Evolutionary conservation across 2,888 invertebrate species (phyloP), one percentile per base, ranked within the genome.

Genomic region (Phymatocera aterrima): DNA sequence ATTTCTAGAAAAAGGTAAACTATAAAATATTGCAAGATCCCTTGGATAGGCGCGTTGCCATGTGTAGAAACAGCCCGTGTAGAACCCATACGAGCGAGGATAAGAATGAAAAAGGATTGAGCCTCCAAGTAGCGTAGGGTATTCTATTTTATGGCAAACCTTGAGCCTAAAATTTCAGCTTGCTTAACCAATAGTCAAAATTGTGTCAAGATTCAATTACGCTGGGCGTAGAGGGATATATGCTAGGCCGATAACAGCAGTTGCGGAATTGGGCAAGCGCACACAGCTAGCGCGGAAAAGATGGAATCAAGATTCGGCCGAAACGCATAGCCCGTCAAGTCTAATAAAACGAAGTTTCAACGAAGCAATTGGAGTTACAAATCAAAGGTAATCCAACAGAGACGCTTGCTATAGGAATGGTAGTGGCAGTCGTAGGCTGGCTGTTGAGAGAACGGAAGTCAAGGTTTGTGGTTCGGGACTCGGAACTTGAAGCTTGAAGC

Each of bases 301-400:
- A 72, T 72, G 34, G 72, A 72, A 70, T 48, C 70, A 18, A 51
- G 70, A 70, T 34, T 72, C 51, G 51, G 48, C 48, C 51, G n/a
- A 51, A 72, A 72, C 48, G 72, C 72, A 72, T 48, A 51, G 72
- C 68, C 78, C 37, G 72, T 24, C 54, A 70, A 51, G 78, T 64
- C 70, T 54, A 78, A 78, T 78, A 78, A 78, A 78, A 78, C 68
- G 68, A 78, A 78, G 70, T 78, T 78, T 72, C 70, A 72, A 78
- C 78, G 72, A 70, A 78, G 78, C 78, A 78, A 78, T 78, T 78
- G 78, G 57, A 68, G 68, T 51, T 40, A 78, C 72, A 78, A 78
- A 78, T 78, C 78, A 78, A 18, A 21, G 78, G 78, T 78, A 78
- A 78, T 78, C 78, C 78, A 28, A 78, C 70, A 54, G 21, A 78